phyloP scores from a whole-genome alignment of 2,888 invertebrate genomes.

The Heliconius sara region DNA sequence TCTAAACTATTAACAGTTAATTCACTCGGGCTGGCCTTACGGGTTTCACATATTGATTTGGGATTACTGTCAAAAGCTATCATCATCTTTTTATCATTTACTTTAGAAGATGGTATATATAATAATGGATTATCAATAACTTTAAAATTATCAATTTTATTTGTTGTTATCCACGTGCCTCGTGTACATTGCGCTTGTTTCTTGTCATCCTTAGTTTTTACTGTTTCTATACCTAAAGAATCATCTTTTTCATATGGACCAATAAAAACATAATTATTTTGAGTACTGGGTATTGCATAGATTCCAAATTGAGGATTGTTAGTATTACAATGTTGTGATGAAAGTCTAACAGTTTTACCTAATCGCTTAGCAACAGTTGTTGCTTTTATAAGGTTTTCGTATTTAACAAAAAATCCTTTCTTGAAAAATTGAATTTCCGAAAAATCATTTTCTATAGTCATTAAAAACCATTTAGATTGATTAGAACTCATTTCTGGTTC shows the following conservation, averaged over 20 bases:
- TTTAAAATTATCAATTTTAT: constrained; percentile 69
- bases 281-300: constrained; percentile 71
- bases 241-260: constrained; percentile 76
- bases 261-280: constrained; percentile 69
- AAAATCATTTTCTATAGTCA: constrained; percentile 83
- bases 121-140: constrained; percentile 72
- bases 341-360: constrained; percentile 78
- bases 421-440: constrained; percentile 78
- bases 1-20: constrained; percentile 7
- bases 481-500: constrained; percentile 23
- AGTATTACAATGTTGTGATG: constrained; percentile 63
- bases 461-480: constrained; percentile 81
- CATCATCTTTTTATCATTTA: constrained; percentile 35
- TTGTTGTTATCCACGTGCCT: constrained; percentile 74
- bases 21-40: not conserved
- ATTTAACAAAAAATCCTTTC: constrained; percentile 81
- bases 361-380: constrained; percentile 75
- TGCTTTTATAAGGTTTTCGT: constrained; percentile 78
- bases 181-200: constrained; percentile 59
- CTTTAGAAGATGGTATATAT: constrained; percentile 59
- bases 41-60: not conserved
- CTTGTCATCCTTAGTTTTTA: constrained; percentile 57
- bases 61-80: constrained; percentile 35
- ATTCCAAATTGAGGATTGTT: constrained; percentile 71
- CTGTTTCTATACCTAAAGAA: constrained; percentile 70